Base-by-base conservation (phyloP, 2,113 vertebrate genomes). In the Otus sunia region DNA sequence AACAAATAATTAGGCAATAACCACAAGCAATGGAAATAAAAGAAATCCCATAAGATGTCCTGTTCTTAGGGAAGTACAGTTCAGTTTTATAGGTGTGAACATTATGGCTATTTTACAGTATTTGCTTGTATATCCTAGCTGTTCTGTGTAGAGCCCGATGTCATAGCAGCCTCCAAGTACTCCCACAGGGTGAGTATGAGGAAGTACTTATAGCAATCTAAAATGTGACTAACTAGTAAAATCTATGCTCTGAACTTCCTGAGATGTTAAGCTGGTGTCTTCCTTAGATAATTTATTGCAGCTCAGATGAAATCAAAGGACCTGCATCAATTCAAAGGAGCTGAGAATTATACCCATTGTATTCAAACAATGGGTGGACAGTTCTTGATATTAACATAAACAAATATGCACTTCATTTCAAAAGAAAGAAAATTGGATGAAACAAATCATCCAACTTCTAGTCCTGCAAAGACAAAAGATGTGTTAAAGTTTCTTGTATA, bases 221-320 rank as follows among this genome's bases (percentile, higher is more conserved):
- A 78, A 89, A 62, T 58, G 29, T 75, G 83, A 87, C 62, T 92
- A 88, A 83, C 13, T 32, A 29, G 14, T 30, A 75, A 82, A 94
- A 95, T 55, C 67, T 87, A 41, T 62, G 32, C 29, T 62, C 66
- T 73, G 58, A 94, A 68, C 76, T 89, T 95, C 74, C 74, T 76
- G 45, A 85, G 39, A 58, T 27, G 18, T 75, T 78, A 88, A 71
- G 1, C 12, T 75, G 36, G 13, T 94, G 12, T 73, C 66, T 85
- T 89, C 58, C 22, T 78, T 52, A 45, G 39, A 34, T 71, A 91
- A 89, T 4, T 59, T 55, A 55, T 1, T 82, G 76, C 43, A 81
- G 43, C 34, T 84, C 30, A 79, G 73, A 88, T 76, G 67, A 86
- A 95, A 90, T 85, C 74, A 86, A 92, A 90, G 62, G 49, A 92